Base-by-base conservation (phyloP, 2,797 vertebrate genomes). In the Fringilla coelebs region DNA sequence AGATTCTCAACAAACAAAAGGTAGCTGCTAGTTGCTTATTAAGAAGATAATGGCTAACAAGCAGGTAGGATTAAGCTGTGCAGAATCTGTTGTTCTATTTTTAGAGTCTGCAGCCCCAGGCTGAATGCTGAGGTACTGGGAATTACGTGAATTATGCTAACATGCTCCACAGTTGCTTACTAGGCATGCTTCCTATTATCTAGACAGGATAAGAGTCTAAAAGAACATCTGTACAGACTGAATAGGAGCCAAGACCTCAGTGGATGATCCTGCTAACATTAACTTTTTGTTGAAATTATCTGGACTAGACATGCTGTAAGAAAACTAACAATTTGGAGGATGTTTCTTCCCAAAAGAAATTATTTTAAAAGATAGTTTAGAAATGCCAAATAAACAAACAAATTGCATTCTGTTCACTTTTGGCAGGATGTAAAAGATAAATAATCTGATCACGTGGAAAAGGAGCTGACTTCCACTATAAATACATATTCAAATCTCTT, bases 401-500 rank as follows among this genome's bases (percentile, higher is more conserved):
- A 95, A 94, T 90, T 90, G 93, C 97, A 95, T 97, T 97, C 93
- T 94, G 92, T 93, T 96, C 82, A 65, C 90, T 96, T 96, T 90
- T 95, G 97, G 96, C 54, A 85, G 96, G 95, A 96, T 93, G 95
- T 71, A 95, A 96, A 96, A 97, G 96, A 97, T 96, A 97, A 97
- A 97, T 94, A 96, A 96, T 79, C 96, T 96, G 97, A 97, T 93
- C 93, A 52, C 68, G 85, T 97, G 93, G 91, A 96, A 90, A 93
- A 97, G 93, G 93, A 97, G 90, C 90, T 95, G 91, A 97, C 96
- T 97, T 97, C 96, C 97, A 96, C 74, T 83, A 74, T 32, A 89
- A 96, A 96, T 88, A 95, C 85, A 94, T 96, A 94, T 95, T 92
- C 83, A 88, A 94, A 96, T 90, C 91, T 89, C 92, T 94, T 90